A percentile compares a stretch with the other conserved stretches of the same genome.
Conservation (phyloP, 2,797 vertebrate species). For the Artibeus jamaicensis region DNA sequence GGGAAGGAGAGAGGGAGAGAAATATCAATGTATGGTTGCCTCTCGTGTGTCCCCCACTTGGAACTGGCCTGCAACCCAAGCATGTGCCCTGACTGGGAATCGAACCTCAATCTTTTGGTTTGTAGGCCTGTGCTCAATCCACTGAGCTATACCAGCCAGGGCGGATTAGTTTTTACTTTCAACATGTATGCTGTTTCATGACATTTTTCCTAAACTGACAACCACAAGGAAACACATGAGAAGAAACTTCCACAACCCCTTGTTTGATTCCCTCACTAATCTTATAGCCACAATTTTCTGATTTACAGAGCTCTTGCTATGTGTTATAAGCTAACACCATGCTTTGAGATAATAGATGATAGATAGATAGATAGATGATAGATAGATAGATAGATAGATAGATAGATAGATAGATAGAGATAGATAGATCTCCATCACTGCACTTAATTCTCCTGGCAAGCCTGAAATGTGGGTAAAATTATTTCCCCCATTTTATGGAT, state of each 20-base stretch:
- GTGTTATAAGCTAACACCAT: not conserved
- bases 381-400: not conserved
- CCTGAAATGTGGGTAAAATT: not conserved
- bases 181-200: slow-evolving; percentile 5
- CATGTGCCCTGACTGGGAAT: no score
- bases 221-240: not conserved
- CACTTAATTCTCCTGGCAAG: not conserved
- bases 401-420: not conserved
- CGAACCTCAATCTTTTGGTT: no score
- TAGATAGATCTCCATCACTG: not conserved
- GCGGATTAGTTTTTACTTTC: slow-evolving; percentile 41
- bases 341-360: not conserved
- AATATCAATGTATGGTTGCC: no score
- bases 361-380: not conserved
- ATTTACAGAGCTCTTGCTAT: not conserved
- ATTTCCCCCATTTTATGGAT: slow-evolving; percentile 22
- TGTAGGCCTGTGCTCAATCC: no score
- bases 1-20: no score
- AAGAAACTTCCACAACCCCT: not conserved
- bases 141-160: no score
- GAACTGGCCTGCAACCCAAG: no score
- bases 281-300: not conserved
- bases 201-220: not conserved
- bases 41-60: no score
- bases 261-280: not conserved